Conservation (phyloP, 1,140 invertebrate genomes). For the Bombus sibiricus region DNA sequence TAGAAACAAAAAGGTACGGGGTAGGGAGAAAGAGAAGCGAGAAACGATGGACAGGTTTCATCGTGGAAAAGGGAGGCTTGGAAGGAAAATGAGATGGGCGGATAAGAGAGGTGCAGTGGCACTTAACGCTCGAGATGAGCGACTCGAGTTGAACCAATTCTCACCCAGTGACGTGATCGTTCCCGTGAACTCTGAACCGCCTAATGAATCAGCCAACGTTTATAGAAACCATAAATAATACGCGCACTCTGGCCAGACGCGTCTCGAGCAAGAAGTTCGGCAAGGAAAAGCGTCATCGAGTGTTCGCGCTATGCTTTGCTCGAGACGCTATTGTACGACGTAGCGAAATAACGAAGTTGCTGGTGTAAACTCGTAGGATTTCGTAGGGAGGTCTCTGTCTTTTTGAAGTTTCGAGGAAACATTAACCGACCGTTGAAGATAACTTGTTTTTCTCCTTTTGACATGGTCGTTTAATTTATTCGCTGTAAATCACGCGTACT, state of each 20-base stretch:
- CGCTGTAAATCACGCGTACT: too few relatives aligned
- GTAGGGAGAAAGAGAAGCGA: background rate
- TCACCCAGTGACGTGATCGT: conserved; percentile 64
- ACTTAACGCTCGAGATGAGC: conserved; percentile 56
- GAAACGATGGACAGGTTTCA: background rate
- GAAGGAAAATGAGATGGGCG: conserved; percentile 22
- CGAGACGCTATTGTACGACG: background rate
- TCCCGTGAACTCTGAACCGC: conserved; percentile 58
- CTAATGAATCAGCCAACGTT: conserved; percentile 64
- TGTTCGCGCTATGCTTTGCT: background rate
- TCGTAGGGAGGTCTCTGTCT: background rate
- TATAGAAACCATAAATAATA: conserved; percentile 57
- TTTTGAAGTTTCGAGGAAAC: background rate
- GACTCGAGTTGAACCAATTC: conserved; percentile 63
- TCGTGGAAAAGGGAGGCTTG: conserved; percentile 2
- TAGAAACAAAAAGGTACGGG: conserved; percentile 3
- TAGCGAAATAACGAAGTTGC: too few relatives aligned
- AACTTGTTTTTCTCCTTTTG: background rate
- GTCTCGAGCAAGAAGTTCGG: background rate
- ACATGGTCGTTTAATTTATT: background rate
- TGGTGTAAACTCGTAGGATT: background rate
- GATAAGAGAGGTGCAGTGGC: conserved; percentile 44
- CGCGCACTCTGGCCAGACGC: too few relatives aligned
- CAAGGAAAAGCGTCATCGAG: background rate
- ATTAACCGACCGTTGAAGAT: background rate